Base-by-base conservation (phyloP, 1,140 invertebrate genomes). In the Drosophila malerkotliana region DNA sequence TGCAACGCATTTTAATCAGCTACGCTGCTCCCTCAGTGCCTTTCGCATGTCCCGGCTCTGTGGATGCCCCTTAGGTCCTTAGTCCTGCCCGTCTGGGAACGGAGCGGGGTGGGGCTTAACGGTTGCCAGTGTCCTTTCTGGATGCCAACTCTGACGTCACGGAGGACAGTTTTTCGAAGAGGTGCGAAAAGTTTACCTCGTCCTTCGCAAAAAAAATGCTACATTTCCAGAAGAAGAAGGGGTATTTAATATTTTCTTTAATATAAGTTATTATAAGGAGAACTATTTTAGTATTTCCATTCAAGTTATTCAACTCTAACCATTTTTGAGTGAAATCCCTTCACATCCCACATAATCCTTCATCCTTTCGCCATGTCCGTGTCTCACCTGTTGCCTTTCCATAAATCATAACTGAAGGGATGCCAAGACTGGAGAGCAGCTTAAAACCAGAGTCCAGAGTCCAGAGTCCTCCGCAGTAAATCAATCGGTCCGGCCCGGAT, bases 1-100 rank as follows among this genome's bases (percentile, higher is more conserved):
- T 77, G 83, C 73, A 83, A 88, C 63, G 83, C 83, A 87, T 88
- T 87, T 87, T 82, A 88, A 88, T 87, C 79, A 87, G 83, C 76
- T 79, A 15, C 39, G 24, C 26, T 28, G 10, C 15, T 52, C 34
- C 58, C 26, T 7, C 26, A 15, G 47, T 18, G 49, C 59, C 63
- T 15, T 28, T 44, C 48, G 21, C 21, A 21, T 21, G 21, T 21
- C 21, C 58, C 60, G 66, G 59, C 60, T 80, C 55, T n/a, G 3
- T 10, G 10, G 10, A 12, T 12, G 34, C 10, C 34, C 34, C 34
- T 12, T 12, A n/a, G 34, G 34, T 37, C 34, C 34, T 37, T 37
- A n/a, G 34, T 37, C 34, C 32, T 21, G 21, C 21, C 21, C 21
- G 28, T 30, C 21, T 34, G 32, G n/a, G 28, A 59, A 34, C 34